Evolutionary conservation across 2,797 vertebrate genomes (phyloP), one percentile per base, ranked within the genome.

Genomic region (Agapornis canus): DNA sequence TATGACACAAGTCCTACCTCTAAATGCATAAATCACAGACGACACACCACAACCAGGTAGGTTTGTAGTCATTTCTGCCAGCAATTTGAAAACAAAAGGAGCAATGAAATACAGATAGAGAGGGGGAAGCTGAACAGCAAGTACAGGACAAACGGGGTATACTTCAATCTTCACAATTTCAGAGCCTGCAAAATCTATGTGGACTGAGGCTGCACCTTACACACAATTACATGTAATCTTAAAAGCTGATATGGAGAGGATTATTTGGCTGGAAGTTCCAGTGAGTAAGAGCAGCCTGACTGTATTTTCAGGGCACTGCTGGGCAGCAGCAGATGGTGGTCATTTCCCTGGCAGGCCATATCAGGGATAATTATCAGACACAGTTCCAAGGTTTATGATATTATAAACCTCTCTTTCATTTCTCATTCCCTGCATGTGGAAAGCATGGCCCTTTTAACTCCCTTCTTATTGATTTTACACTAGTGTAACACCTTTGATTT

Each of bases 311-410:
- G 82, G 84, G 59, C 73, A 79, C 54, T 92, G 87, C 89, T 88
- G 87, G 70, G 87, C 82, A 95, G 94, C 89, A 95, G 84, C 96
- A 97, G 96, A 97, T 96, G 95, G 92, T 92, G 94, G 94, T 91
- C 95, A 95, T 96, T 94, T 95, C 91, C 95, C 85, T 94, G 91
- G 92, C 70, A 96, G 32, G 47, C 82, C 70, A 32, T 90, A 94
- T 19, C 6, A 0, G 66, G 79, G 61, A 83, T 95, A 96, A 97
- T 94, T 92, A 96, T 73, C 54, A 93, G 87, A 92, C 48, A 59
- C 47, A 66, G 70, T 86, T 94, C 92, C 94, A 96, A 95, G 87
- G 94, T 94, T 96, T 96, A 95, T 91, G 92, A 84, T 88, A 93
- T 94, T 91, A 90, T 94, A 96, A 94, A 93, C 77, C 51, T 88